Base-by-base conservation (phyloP, 2,113 vertebrate species). In the Ailurus styani region DNA sequence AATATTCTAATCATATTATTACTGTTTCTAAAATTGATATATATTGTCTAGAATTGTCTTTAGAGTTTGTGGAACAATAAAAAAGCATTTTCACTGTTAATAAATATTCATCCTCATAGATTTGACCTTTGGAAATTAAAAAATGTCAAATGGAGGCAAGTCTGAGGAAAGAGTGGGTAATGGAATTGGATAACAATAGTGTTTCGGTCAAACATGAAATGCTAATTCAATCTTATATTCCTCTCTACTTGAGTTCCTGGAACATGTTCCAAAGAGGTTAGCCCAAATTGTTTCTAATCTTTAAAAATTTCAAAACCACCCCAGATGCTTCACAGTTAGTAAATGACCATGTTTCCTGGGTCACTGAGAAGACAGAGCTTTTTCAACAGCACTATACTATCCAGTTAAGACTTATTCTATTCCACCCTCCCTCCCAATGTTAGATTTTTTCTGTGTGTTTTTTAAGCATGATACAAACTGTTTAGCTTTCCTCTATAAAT, bases 121-220 rank as follows among this genome's bases (percentile, higher is more conserved):
- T 57, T 64, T 97, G 75, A 92, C 50, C 7, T 95, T 95, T 82
- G 31, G 20, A 87, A 96, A 94, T 85, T 85, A 55, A n/a, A 81
- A 57, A 94, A 85, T 73, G 45, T 14, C 70, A 75, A 73, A 68
- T 10, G 75, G 13, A 50, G 91, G 4, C 18, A 75, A 50, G 45
- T 42, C 64, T 27, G 12, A 97, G 84, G 40, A 95, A 98, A 92
- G 9, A 62, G 11, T 40, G 0, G n/a, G 8, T 77, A 13, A 60
- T 13, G 6, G 88, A 57, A 83, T 6, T 75, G n/a, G 42, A 87
- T 70, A 94, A 62, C 72, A 42, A 90, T 7, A 93, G 29, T 70
- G 11, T 85, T 87, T 77, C 81, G 27, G 11, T 64, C 23, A 96
- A 97, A 79, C 2, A 27, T 87, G 37, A 84, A 90, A 87, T 29